These are phyloP conservation scores for Capitella teleta DNA, from an alignment of 1,140 invertebrate species.

Conservation along the genomic window DNA sequence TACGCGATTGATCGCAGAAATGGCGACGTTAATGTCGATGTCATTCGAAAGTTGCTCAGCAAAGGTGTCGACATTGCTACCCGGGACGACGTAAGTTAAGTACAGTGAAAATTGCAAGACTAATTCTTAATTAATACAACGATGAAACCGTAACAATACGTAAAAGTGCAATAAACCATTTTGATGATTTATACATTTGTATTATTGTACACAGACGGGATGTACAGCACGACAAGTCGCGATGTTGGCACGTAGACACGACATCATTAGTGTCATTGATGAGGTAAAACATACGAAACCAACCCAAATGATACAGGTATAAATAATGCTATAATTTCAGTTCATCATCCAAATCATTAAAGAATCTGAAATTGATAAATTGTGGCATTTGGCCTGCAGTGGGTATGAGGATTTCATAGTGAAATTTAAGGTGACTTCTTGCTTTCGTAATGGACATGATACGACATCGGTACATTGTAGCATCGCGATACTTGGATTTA, in stretches of 20 bases:
- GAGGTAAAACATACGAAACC: too few relatives aligned
- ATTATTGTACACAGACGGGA: constrained; percentile 20
- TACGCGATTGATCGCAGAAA: constrained; percentile 27
- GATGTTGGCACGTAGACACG: constrained; percentile 22
- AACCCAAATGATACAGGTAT: too few relatives aligned
- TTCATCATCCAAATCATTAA: too few relatives aligned
- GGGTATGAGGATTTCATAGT: too few relatives aligned
- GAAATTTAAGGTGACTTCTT: too few relatives aligned
- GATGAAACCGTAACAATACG: not conserved
- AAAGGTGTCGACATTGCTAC: constrained; percentile 24
- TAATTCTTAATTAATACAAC: not conserved
- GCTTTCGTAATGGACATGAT: too few relatives aligned
- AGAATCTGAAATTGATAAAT: too few relatives aligned
- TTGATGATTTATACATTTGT: not conserved
- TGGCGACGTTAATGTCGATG: constrained; percentile 18
- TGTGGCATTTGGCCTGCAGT: too few relatives aligned
- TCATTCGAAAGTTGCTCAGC: constrained; percentile 24
- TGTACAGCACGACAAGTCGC: constrained; percentile 26
- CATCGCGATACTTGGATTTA: too few relatives aligned
- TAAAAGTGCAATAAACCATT: not conserved
- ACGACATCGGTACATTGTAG: too few relatives aligned
- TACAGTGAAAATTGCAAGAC: not conserved
- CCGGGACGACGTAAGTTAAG: constrained; percentile 21
- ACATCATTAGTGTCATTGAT: constrained; percentile 27
- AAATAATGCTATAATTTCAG: too few relatives aligned